Evolutionary conservation across 2,797 vertebrate species (phyloP).

Genomic region (Linurgus olivaceus): DNA sequence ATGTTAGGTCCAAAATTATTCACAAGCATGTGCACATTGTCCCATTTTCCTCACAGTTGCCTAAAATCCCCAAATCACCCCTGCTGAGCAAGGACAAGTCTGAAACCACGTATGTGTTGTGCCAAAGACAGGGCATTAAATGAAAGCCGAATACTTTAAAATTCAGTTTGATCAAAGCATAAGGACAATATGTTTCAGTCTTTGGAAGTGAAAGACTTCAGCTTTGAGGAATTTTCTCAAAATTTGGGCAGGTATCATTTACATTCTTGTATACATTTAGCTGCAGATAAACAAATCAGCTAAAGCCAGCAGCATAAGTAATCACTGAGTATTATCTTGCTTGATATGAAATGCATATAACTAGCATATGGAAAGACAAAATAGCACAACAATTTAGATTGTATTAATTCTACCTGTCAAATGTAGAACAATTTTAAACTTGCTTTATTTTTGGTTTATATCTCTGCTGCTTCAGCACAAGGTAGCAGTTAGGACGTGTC

Average conservation of each 20-base stretch:
- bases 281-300: not conserved
- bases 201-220: not conserved
- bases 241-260: not conserved
- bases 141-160: not conserved
- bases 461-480: not conserved
- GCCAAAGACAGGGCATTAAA: not conserved
- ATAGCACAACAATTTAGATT: not conserved
- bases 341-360: not conserved
- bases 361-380: not conserved
- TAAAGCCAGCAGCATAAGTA: not conserved
- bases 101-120: not conserved
- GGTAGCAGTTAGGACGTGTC: not conserved
- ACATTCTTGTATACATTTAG: not conserved
- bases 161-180: not conserved
- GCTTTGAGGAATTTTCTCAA: not conserved
- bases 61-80: not conserved
- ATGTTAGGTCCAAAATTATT: not conserved
- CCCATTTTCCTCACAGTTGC: not conserved
- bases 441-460: not conserved
- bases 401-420: not conserved
- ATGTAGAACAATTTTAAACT: not conserved
- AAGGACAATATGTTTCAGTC: not conserved
- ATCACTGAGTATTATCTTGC: not conserved
- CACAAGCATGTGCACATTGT: not conserved
- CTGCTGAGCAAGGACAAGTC: not conserved